Conservation (phyloP, 2,888 invertebrate genomes). For the Aelia acuminata region DNA sequence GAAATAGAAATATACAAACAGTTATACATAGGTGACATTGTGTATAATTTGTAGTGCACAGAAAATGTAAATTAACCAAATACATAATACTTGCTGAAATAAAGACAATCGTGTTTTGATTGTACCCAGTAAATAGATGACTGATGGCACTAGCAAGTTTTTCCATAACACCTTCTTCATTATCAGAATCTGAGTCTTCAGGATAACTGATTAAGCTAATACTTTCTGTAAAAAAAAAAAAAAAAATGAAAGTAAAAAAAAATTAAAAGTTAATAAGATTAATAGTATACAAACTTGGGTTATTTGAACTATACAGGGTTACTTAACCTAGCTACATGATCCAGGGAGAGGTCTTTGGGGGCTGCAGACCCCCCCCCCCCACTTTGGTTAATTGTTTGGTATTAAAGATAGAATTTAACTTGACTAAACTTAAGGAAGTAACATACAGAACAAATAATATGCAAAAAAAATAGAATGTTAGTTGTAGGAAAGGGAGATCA, state of each 20-base stretch:
- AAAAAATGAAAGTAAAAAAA: not conserved
- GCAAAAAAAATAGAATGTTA: no score
- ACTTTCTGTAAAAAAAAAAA: slow-evolving; percentile 67
- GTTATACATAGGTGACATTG: no score
- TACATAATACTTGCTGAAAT: not conserved
- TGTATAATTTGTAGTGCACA: not conserved
- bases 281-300: not conserved
- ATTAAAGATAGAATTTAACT: no score
- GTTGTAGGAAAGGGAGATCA: no score
- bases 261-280: slow-evolving; percentile 50
- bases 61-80: not conserved
- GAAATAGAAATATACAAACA: no score
- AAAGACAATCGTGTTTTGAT: not conserved
- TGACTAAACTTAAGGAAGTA: no score
- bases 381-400: no score
- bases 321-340: no score
- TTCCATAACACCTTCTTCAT: slow-evolving; percentile 79
- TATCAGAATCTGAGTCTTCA: slow-evolving; percentile 82
- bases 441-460: no score
- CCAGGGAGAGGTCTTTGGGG: no score
- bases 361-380: no score
- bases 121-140: slow-evolving; percentile 82
- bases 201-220: slow-evolving; percentile 67
- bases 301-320: no score
- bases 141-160: slow-evolving; percentile 81